Base-by-base conservation (phyloP, 2,888 invertebrate genomes). In the Acronicta leporina region DNA sequence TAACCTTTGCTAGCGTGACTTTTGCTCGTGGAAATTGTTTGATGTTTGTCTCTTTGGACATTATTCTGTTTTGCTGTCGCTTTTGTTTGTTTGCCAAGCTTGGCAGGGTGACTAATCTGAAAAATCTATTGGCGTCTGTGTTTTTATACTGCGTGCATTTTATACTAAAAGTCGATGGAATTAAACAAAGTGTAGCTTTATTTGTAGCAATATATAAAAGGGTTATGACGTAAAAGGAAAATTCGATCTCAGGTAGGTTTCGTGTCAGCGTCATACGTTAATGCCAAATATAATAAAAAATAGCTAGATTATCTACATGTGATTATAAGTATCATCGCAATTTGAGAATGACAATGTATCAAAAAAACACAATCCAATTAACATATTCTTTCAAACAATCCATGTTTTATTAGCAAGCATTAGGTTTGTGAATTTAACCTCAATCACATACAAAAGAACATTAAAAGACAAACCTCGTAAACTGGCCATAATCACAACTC, bases 401-500 rank as follows among this genome's bases (percentile, higher is more conserved):
- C 58, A 59, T 61, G 45, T 64, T 71, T 80, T 73, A 78, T 69
- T 66, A 62, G 60, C 68, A 56, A 65, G 63, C 48, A 64, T 78
- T 63, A 68, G 66, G 55, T 70, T 68, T 64, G 71, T 79, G 40
- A 65, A 51, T 54, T 52, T 73, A 80, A 75, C 84, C 83, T 78
- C 79, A 84, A 82, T 84, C 77, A 81, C 77, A 79, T 47, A 64
- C 69, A 52, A 60, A 78, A 58, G 70, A 65, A 79, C 73, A 84
- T 79, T 81, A 81, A 84, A 80, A 62, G 66, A 71, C 73, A 84
- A 85, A 80, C 79, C 79, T 76, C 59, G 69, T 77, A 75, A 66
- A 65, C 65, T 82, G 73, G 68, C 75, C 86, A 80, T 87, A 87
- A 90, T 87, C 83, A 92, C 89, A 92, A 92, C 92, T 92, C 92